Percentiles rank a stretch among this genome's conserved stretches.
phyloP scores from a whole-genome alignment of 92 coral and sea anemone genomes.

The Bergia sp. region DNA sequence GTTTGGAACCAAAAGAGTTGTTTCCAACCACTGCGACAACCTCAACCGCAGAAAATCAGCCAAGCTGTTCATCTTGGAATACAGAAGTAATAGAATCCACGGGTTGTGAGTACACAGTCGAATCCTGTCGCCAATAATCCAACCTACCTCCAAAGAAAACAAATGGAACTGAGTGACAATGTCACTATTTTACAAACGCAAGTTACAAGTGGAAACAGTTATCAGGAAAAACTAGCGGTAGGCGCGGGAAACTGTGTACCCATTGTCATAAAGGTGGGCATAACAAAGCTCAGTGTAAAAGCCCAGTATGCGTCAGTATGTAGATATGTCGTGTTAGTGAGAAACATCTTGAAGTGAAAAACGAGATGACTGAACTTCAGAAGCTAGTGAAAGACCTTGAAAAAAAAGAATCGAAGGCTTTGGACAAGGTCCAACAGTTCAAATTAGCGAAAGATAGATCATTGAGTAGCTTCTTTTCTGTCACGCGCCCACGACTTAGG shows the following conservation, averaged over 20 bases:
- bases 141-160: not conserved
- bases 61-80: not conserved
- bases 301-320: slow-evolving; percentile 40
- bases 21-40: not conserved
- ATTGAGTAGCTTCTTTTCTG: slow-evolving; percentile 54
- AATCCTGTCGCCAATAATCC: not conserved
- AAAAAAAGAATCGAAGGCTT: slow-evolving; percentile 54
- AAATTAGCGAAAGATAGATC: slow-evolving; percentile 59
- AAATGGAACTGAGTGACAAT: not conserved
- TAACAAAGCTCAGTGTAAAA: slow-evolving; percentile 38
- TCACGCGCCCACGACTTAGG: slow-evolving; percentile 50
- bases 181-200: not conserved
- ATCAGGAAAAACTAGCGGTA: not conserved
- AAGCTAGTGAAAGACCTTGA: slow-evolving; percentile 48
- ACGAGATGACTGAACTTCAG: not conserved
- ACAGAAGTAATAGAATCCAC: not conserved
- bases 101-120: not conserved
- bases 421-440: slow-evolving; percentile 48
- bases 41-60: not conserved
- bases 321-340: slow-evolving; percentile 48
- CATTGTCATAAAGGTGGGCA: slow-evolving; percentile 53
- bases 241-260: slow-evolving; percentile 10
- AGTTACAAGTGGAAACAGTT: not conserved
- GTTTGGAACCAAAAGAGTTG: not conserved
- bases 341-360: slow-evolving; percentile 57